A percentile compares a stretch with the other conserved stretches of the same genome.
These are phyloP conservation scores for Notarius lentiginosus DNA, from an alignment of 2,113 vertebrate genomes.

Conservation along the genomic window DNA sequence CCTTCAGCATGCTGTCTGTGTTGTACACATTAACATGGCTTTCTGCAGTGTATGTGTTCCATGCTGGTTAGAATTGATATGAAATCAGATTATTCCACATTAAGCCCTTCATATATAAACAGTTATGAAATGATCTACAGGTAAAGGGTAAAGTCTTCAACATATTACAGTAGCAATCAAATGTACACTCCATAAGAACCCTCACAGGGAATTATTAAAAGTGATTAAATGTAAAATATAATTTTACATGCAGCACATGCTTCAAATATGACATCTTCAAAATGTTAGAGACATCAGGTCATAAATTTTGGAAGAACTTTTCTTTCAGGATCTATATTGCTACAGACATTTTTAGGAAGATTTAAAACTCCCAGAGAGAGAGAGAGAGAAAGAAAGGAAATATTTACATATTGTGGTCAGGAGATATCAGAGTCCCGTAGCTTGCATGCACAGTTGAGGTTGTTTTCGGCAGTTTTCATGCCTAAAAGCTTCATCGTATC, in stretches of 20 bases:
- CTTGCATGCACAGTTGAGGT: not conserved
- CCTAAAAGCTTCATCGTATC: not conserved
- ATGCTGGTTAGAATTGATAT: conserved; percentile 9
- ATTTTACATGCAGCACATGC: conserved; percentile 66
- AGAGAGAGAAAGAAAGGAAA: conserved; percentile 29
- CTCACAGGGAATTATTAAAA: conserved; percentile 68
- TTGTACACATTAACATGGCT: not conserved
- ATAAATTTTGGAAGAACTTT: conserved; percentile 70
- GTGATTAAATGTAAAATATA: conserved; percentile 64
- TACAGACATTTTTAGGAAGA: conserved; percentile 63
- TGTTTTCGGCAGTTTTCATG: not conserved
- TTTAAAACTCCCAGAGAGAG: conserved; percentile 61
- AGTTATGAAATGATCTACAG: conserved; percentile 71
- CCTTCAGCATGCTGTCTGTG: not conserved
- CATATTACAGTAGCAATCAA: conserved; percentile 65
- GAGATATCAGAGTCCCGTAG: conserved; percentile 38
- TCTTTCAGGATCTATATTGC: conserved; percentile 65
- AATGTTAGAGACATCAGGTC: conserved; percentile 9
- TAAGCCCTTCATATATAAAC: conserved; percentile 75
- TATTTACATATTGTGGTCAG: conserved; percentile 53
- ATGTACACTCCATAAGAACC: conserved; percentile 68
- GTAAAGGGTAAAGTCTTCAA: conserved; percentile 39
- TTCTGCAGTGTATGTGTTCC: not conserved
- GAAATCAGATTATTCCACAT: conserved; percentile 61
- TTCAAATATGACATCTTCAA: conserved; percentile 61